Evolutionary conservation across 2,113 vertebrate genomes (phyloP).

Genomic region (Neopipo cinnamomea): DNA sequence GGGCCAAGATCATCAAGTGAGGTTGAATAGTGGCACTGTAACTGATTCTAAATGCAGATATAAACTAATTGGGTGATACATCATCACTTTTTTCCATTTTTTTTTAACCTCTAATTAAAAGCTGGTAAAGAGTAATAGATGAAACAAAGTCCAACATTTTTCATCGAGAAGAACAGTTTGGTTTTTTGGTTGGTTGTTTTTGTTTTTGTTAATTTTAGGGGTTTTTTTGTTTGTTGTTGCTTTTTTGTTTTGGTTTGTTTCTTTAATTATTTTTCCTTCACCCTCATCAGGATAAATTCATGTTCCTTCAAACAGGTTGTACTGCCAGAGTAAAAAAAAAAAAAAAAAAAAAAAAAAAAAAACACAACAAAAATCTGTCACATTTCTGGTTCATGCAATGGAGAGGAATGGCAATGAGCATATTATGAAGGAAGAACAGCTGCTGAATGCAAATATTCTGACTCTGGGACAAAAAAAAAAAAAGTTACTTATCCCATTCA

Average conservation of each 20-base stretch:
- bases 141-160: neutral
- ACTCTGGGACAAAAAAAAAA: rapidly evolving
- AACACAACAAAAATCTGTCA: neutral
- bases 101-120: neutral
- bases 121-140: neutral
- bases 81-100: neutral
- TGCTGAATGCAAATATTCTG: neutral
- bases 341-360: neutral
- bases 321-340: neutral
- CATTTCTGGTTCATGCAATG: neutral
- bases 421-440: neutral
- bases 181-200: neutral
- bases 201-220: neutral
- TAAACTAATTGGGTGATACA: neutral
- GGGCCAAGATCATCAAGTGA: neutral
- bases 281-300: neutral
- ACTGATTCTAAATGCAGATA: neutral
- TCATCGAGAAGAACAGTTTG: neutral
- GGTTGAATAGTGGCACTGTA: neutral
- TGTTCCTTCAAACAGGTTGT: neutral
- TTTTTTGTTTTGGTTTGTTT: neutral
- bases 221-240: neutral
- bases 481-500: neutral
- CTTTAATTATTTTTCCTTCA: neutral
- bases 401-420: neutral